A percentile compares a stretch with the other conserved stretches of the same genome.
phyloP scores from a whole-genome alignment of 2,113 vertebrate genomes.

The Eudorcas thomsonii region DNA sequence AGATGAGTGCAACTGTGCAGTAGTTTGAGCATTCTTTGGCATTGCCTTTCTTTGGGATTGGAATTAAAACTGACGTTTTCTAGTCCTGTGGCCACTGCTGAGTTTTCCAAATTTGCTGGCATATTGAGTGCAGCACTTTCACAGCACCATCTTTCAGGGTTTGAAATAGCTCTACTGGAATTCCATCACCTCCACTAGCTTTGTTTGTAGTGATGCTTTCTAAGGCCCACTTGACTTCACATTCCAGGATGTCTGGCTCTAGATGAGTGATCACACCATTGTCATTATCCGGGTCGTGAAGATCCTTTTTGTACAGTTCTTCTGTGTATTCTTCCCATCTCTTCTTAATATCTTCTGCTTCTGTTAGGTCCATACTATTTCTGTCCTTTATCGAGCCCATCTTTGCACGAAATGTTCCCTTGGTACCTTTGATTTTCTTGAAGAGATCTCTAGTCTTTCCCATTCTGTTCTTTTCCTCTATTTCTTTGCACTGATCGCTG shows the following conservation, averaged over 20 bases:
- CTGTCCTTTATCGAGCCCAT: neutral
- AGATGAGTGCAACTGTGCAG: neutral
- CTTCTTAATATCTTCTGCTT: neutral
- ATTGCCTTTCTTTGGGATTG: neutral
- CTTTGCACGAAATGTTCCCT: neutral
- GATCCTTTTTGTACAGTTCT: neutral
- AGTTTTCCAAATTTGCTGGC: neutral
- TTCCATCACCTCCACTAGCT: neutral
- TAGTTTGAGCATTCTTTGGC: neutral
- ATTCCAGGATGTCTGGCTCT: neutral
- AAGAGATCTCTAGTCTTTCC: neutral
- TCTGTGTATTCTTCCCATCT: neutral
- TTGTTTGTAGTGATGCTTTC: neutral
- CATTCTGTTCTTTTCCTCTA: neutral
- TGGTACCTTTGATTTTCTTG: neutral
- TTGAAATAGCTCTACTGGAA: neutral
- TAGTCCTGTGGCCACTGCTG: neutral
- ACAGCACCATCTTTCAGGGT: neutral
- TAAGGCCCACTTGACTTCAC: neutral
- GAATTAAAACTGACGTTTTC: neutral
- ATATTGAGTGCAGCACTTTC: neutral
- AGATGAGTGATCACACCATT: neutral
- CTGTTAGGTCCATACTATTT: neutral
- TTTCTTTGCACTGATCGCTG: neutral
- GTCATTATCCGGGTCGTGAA: fast-evolving